Base-by-base conservation (phyloP, 2,888 invertebrate species). In the Cerceris rybyensis region DNA sequence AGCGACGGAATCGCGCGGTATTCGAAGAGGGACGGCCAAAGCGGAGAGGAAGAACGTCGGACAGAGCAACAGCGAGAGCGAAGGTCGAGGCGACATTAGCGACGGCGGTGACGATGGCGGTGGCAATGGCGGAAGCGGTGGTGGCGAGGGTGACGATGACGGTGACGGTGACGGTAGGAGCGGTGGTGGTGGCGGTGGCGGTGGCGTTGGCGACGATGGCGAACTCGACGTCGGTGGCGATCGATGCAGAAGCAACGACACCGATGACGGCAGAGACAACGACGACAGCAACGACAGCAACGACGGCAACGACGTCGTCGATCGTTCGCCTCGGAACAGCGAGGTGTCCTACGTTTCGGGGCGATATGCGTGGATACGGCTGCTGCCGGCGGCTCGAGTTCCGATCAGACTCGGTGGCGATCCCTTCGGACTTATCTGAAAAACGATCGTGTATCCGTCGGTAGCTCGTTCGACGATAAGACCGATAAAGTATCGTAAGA, bases 381-480 rank as follows among this genome's bases (percentile, higher is more conserved):
- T 70, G 80, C 68, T 82, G 87, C 86, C 81, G 86, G 68, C 75
- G 82, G 78, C 84, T 85, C 73, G 66, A 67, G 68, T 43, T 78
- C 61, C 59, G 78, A 64, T 78, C 75, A 55, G 72, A 65, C 72
- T 76, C 84, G 80, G 83, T 82, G 86, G 78, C 87, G 87, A 86
- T 81, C 82, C 84, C 84, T 84, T 85, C 78, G 83, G 84, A 84
- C 74, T 71, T 78, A 64, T 84, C 89, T 89, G 82, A 6, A 85
- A 86, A 67, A 63, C 4, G 0, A 28, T 54, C 14, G 52, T 28
- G 61, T 1, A 6, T 46, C 11, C 60, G 0, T 9, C 6, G 7
- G 7, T 11, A 13, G 5, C 8, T 9, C 9, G 39, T 14, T n/a
- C 9, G 1, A 2, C 52, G 52, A 52, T n/a, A 52, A 52, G n/a